A percentile compares a stretch with the other conserved stretches of the same genome.
These are phyloP conservation scores for Oedothorax gibbosus DNA, from an alignment of 1,140 invertebrate species.

Conservation along the genomic window DNA sequence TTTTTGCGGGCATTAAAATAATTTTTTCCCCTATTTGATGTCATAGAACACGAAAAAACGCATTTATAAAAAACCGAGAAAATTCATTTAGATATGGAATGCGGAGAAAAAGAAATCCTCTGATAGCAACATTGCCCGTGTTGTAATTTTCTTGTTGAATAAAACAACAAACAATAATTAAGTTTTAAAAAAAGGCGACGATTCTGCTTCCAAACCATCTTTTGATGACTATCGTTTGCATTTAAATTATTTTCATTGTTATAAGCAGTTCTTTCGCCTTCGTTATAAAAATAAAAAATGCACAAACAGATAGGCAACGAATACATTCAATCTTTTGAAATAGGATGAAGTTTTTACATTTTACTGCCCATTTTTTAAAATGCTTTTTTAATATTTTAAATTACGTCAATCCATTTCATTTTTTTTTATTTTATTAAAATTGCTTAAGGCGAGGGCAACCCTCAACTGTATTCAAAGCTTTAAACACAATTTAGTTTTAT, in stretches of 20 bases:
- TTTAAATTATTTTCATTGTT: constrained; percentile 57
- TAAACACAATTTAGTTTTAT: too few species aligned
- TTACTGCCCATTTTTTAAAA: neutral
- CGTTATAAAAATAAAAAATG: neutral
- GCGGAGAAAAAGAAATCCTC: constrained; percentile 34
- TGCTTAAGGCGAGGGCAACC: too few species aligned
- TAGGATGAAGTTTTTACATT: constrained; percentile 9
- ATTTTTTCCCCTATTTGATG: constrained; percentile 42
- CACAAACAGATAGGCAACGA: neutral
- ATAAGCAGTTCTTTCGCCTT: constrained; percentile 14
- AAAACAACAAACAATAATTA: constrained; percentile 55
- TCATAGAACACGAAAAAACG: neutral
- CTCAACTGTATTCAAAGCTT: too few species aligned
- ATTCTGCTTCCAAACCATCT: constrained; percentile 27
- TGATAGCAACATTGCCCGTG: constrained; percentile 36
- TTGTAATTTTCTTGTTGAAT: neutral
- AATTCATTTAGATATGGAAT: constrained; percentile 42
- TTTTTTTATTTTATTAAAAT: too few species aligned
- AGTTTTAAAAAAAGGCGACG: neutral
- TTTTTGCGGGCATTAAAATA: constrained; percentile 38
- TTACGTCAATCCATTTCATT: too few species aligned
- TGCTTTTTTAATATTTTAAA: neutral
- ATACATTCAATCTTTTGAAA: constrained; percentile 7
- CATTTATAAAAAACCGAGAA: constrained; percentile 2
- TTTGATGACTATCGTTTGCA: constrained; percentile 54